These are phyloP conservation scores for Pipra filicauda DNA, from an alignment of 2,113 vertebrate species.

Conservation along the genomic window DNA sequence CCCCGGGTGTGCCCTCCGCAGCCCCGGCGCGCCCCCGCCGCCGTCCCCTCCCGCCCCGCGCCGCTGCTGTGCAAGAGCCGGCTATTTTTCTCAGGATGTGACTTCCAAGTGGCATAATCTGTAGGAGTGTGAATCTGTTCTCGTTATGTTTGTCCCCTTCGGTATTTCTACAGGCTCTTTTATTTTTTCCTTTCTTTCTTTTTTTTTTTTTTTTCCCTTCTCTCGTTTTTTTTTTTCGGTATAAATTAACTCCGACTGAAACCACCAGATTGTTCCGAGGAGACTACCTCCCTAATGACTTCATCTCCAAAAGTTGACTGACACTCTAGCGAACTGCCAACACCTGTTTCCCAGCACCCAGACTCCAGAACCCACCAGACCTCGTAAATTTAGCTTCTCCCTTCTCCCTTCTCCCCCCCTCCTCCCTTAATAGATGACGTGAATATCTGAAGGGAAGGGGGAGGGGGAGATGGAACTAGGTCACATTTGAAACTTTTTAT, in stretches of 20 bases:
- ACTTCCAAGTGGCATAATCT: slow-evolving; percentile 42
- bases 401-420: background rate
- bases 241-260: slow-evolving; percentile 56
- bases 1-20: background rate
- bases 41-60: background rate
- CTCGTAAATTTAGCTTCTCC: slow-evolving; percentile 53
- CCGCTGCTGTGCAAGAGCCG: background rate
- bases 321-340: slow-evolving; percentile 50
- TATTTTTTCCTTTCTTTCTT: background rate
- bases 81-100: slow-evolving; percentile 42
- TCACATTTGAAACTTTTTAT: slow-evolving; percentile 62
- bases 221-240: background rate
- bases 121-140: slow-evolving; percentile 45
- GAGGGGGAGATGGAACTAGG: slow-evolving; percentile 56
- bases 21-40: background rate
- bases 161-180: slow-evolving; percentile 3
- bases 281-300: slow-evolving; percentile 55
- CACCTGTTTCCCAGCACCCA: slow-evolving; percentile 62
- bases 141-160: slow-evolving; percentile 34
- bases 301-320: slow-evolving; percentile 57
- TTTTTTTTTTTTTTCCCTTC: accelerated
- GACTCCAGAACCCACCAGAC: slow-evolving; percentile 58
- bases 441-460: slow-evolving; percentile 47
- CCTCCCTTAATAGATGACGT: slow-evolving; percentile 48
- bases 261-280: slow-evolving; percentile 58